Percentiles rank a stretch among this genome's conserved stretches.
These are phyloP conservation scores for Cherax quadricarinatus DNA, from an alignment of 1,140 invertebrate species.

Conservation along the genomic window DNA sequence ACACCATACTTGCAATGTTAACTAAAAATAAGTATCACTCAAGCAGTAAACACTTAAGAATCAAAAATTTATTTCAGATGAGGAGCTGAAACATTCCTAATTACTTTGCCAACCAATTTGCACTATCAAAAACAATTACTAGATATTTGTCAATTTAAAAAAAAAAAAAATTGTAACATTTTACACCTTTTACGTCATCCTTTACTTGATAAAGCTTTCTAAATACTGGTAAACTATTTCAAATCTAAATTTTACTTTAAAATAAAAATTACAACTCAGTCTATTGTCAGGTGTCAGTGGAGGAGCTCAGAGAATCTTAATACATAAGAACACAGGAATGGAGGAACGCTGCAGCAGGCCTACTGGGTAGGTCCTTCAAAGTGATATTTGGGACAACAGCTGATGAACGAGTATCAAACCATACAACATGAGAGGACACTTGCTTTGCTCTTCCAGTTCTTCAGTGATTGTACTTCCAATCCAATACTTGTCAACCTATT, in stretches of 20 bases:
- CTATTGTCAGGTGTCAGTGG: neutral
- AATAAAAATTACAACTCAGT: neutral
- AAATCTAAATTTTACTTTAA: neutral
- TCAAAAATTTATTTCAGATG: neutral
- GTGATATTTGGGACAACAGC: too few relatives aligned
- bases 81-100: neutral
- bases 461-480: neutral
- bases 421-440: slow-evolving; percentile 8
- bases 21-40: neutral
- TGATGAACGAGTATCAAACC: neutral
- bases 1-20: neutral
- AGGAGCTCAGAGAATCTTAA: neutral
- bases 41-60: neutral
- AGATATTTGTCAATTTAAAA: neutral
- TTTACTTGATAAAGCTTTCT: neutral
- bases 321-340: neutral
- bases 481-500: neutral
- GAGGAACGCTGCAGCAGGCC: neutral
- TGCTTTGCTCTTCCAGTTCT: neutral
- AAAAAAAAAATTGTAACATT: neutral
- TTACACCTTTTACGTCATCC: neutral
- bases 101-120: neutral
- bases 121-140: neutral
- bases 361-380: too few relatives aligned
- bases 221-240: neutral